Conservation (phyloP, 2,797 vertebrate species). For the Eospalax fontanierii region DNA sequence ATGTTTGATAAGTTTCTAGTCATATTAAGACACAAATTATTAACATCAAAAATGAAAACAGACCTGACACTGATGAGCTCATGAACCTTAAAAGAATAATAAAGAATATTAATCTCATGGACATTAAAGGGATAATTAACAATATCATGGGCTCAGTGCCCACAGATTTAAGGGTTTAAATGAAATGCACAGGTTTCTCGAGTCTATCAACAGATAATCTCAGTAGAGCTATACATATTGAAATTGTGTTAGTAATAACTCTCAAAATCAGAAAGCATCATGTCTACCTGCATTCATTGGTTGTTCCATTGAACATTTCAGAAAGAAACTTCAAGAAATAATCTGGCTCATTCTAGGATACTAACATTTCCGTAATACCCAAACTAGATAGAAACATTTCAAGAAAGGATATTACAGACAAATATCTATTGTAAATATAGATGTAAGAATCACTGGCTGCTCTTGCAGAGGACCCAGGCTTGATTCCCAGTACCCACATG, state of each 20-base stretch:
- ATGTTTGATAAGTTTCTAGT: neutral
- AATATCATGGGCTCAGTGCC: neutral
- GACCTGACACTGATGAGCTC: neutral
- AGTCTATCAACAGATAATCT: neutral
- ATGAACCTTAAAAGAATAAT: neutral
- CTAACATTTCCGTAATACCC: neutral
- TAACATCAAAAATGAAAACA: neutral
- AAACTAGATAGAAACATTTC: neutral
- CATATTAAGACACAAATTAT: neutral
- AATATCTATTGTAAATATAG: neutral
- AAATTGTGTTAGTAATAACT: neutral
- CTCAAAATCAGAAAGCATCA: neutral
- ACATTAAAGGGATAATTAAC: neutral
- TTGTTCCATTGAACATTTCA: neutral
- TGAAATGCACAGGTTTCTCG: neutral
- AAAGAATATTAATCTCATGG: neutral
- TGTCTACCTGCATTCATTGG: neutral
- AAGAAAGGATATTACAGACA: neutral
- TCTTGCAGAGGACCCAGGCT: no score
- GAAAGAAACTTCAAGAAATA: neutral
- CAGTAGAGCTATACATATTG: neutral
- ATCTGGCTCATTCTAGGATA: neutral
- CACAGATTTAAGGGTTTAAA: neutral
- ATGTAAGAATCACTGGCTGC: neutral
- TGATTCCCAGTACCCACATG: no score